Percentiles rank a stretch among this genome's conserved stretches.
Evolutionary conservation across 1,140 invertebrate species (phyloP).

Genomic region (Trypoxylus dichotomus): DNA sequence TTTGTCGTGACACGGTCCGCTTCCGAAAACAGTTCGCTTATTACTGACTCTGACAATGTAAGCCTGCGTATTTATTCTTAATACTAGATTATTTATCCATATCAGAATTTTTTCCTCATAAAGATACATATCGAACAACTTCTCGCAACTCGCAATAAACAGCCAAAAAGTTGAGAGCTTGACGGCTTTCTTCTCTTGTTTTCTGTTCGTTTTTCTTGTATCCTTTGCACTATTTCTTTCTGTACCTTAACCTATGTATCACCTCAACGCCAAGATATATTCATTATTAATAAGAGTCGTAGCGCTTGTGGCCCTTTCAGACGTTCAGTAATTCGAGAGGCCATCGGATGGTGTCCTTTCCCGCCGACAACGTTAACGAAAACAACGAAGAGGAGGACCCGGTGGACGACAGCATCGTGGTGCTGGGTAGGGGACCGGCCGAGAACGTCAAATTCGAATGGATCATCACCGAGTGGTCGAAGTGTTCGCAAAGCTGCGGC

Average conservation of each 20-base stretch:
- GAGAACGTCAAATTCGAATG: conserved; percentile 73
- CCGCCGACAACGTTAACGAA: conserved; percentile 36
- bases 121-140: neutral
- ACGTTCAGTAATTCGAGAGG: conserved; percentile 64
- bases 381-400: conserved; percentile 34
- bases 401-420: conserved; percentile 41
- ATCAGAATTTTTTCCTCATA: too few relatives aligned
- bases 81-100: too few relatives aligned
- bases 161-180: neutral
- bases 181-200: neutral
- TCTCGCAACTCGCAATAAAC: neutral
- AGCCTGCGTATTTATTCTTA: too few relatives aligned
- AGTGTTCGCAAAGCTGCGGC: conserved; percentile 83
- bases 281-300: conserved; percentile 50
- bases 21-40: too few relatives aligned
- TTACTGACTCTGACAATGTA: too few relatives aligned
- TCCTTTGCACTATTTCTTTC: neutral
- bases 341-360: conserved; percentile 55
- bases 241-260: neutral
- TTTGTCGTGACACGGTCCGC: too few relatives aligned
- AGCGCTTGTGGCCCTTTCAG: conserved; percentile 75
- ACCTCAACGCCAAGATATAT: neutral
- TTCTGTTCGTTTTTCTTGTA: neutral
- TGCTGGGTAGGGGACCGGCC: conserved; percentile 54
- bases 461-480: conserved; percentile 80